Conservation (phyloP, 2,797 vertebrate species). For the Sebastes paucispinis region DNA sequence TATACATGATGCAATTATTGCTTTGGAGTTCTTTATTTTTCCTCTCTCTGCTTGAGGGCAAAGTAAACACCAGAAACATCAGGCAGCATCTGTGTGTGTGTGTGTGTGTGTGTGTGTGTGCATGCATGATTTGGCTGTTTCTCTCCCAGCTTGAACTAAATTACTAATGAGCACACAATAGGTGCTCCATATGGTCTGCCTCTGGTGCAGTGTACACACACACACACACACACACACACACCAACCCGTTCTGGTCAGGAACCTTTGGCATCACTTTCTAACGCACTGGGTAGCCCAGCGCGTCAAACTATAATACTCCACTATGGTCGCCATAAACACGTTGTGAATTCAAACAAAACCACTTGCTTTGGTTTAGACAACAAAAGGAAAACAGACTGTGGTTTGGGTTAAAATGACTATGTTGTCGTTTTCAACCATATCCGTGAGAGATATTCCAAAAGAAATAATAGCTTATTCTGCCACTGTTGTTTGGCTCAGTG, state of each 20-base stretch:
- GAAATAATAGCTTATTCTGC: background rate
- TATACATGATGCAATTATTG: background rate
- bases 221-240: background rate
- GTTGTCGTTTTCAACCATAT: no score
- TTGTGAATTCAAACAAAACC: no score
- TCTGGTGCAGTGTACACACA: background rate
- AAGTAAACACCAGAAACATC: background rate
- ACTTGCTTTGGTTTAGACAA: no score
- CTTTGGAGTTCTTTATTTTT: background rate
- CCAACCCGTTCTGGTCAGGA: no score
- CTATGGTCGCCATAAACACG: no score
- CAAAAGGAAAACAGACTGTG: no score
- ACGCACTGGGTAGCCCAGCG: no score
- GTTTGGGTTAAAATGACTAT: no score
- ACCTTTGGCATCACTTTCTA: no score
- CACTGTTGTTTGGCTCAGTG: background rate
- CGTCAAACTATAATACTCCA: no score
- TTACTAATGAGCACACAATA: constrained; percentile 29
- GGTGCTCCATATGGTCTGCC: constrained; percentile 13
- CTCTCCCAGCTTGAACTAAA: background rate
- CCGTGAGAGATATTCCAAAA: no score
- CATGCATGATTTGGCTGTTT: background rate
- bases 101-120: background rate
- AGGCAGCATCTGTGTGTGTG: background rate
- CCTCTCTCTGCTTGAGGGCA: background rate